Evolutionary conservation across 2,113 vertebrate genomes (phyloP), one percentile per base, ranked within the genome.

Genomic region (Caracal caracal): DNA sequence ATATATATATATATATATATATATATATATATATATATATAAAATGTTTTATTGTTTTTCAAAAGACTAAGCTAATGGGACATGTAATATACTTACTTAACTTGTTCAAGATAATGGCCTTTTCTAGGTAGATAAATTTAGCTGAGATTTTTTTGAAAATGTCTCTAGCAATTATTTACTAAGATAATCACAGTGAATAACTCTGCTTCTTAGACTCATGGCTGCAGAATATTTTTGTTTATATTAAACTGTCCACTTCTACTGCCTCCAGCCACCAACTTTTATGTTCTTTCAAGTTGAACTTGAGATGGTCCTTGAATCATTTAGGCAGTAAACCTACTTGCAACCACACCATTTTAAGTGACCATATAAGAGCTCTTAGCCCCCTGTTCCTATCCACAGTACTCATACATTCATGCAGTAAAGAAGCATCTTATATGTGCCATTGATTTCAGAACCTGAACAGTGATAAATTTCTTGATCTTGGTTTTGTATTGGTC

Each of bases 201-300:
- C 7, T 33, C 24, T 90, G 16, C 53, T 56, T 85, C 78, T 73
- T 68, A 47, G 66, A 70, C 6, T 81, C 20, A n/a, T 16, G 1
- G 24, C 11, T 92, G 10, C 47, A 88, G 10, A 92, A 43, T 70
- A 65, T 49, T 66, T 82, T 95, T 73, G 3, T 6, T 94, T 13
- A 30, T 47, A n/a, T 61, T 91, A 30, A 86, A 43, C 24, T 66
- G 5, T 12, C 30, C 11, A 33, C 19, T 51, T 56, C 9, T 47
- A 1, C 59, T 49, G 28, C 7, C 17, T 84, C 82, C 30, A n/a
- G 10, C 9, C 80, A 63, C 68, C 17, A 68, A 33, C 22, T 63
- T 73, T 66, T 91, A 33, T 68, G 4, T 95, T 76, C 20, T 71
- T 90, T 87, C 30, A 85, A 89, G 66, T 16, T 95, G 47, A 92